These are phyloP conservation scores for Marisa cornuarietis DNA, from an alignment of 1,140 invertebrate species.

Conservation along the genomic window DNA sequence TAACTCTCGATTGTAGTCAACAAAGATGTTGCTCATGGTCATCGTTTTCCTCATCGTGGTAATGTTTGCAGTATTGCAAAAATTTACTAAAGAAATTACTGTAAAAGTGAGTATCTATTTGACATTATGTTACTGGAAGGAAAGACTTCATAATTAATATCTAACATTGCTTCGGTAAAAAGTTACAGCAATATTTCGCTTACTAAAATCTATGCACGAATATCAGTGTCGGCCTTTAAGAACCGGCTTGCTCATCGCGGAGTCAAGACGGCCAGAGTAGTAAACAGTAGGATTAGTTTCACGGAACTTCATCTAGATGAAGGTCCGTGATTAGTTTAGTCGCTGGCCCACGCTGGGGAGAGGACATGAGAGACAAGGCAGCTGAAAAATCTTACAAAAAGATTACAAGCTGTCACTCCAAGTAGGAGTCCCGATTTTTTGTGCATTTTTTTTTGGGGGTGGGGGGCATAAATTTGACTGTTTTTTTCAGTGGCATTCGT, in stretches of 20 bases:
- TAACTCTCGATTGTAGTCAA: not conserved
- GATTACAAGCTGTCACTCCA: too few species aligned
- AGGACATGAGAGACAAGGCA: too few species aligned
- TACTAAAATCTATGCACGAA: not conserved
- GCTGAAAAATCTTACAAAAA: too few species aligned
- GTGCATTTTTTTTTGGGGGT: too few species aligned
- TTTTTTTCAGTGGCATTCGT: too few species aligned
- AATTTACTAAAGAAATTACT: slow-evolving; percentile 38
- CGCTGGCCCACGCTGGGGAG: too few species aligned
- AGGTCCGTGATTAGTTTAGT: not conserved
- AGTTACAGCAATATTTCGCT: not conserved
- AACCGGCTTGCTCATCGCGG: not conserved
- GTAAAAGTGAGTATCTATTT: slow-evolving; percentile 30
- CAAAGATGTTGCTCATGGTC: slow-evolving; percentile 41
- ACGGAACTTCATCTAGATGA: too few species aligned
- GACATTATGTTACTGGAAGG: not conserved
- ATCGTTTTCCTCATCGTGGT: slow-evolving; percentile 41
- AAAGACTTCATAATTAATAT: not conserved
- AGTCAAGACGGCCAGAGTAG: not conserved
- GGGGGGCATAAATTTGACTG: too few species aligned
- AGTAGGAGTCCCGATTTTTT: too few species aligned
- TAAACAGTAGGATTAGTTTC: not conserved
- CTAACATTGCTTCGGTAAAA: not conserved
- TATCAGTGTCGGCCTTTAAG: not conserved
- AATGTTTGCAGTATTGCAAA: slow-evolving; percentile 41